These are phyloP conservation scores for Heliconius nattereri DNA, from an alignment of 1,140 invertebrate species.

Conservation along the genomic window DNA sequence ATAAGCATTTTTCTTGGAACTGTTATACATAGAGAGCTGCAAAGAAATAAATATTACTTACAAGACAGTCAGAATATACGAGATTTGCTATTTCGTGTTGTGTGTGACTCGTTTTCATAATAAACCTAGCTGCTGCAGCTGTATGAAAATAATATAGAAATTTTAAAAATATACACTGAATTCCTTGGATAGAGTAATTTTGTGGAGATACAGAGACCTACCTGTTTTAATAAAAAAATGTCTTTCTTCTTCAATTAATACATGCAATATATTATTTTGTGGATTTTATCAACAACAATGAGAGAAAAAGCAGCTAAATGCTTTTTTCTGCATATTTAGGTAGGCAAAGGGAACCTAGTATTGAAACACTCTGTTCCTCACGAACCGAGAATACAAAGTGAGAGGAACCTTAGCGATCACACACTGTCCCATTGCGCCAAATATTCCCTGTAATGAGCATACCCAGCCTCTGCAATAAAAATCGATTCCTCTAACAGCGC, in stretches of 20 bases:
- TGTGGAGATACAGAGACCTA: not conserved
- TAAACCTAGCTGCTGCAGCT: not conserved
- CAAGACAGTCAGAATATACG: conserved; percentile 12
- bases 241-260: not conserved
- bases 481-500: too few relatives aligned
- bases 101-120: conserved; percentile 12
- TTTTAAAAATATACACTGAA: conserved; percentile 2
- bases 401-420: too few relatives aligned
- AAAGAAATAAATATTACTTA: conserved; percentile 15
- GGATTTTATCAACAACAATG: too few relatives aligned
- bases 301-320: too few relatives aligned
- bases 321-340: too few relatives aligned
- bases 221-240: not conserved
- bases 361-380: too few relatives aligned
- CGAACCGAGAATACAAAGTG: too few relatives aligned
- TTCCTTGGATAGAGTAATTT: not conserved
- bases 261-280: not conserved
- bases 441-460: too few relatives aligned
- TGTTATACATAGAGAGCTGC: not conserved
- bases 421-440: too few relatives aligned
- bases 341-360: too few relatives aligned
- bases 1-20: not conserved
- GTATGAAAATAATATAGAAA: not conserved
- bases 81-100: conserved; percentile 13
- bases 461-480: too few relatives aligned